These are phyloP conservation scores for Hoplostethus mediterraneus DNA, from an alignment of 2,797 vertebrate genomes.

Conservation along the genomic window DNA sequence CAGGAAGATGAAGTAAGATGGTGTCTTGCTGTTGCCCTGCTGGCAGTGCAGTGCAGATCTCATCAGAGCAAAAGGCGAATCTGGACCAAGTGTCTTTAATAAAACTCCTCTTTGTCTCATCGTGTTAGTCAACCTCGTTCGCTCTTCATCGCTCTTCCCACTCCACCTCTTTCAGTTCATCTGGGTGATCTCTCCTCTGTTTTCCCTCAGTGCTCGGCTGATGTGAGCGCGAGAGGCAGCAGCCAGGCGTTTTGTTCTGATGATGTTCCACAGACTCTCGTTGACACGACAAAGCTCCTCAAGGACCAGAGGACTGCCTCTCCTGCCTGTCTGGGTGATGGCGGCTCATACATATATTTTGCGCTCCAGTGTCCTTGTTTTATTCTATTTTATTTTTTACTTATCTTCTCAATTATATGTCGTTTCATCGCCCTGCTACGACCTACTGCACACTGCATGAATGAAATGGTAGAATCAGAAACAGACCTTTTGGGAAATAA, in stretches of 20 bases:
- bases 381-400: conserved; percentile 5
- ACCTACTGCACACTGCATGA: too few species aligned
- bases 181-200: conserved; percentile 5
- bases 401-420: background rate
- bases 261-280: conserved; percentile 30
- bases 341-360: background rate
- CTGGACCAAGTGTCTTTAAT: conserved; percentile 17
- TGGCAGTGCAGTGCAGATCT: conserved; percentile 40
- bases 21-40: conserved; percentile 47
- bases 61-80: conserved; percentile 25
- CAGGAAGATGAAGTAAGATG: conserved; percentile 50
- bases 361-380: background rate
- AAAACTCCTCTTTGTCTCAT: conserved; percentile 28
- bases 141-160: background rate
- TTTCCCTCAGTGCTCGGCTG: conserved; percentile 13
- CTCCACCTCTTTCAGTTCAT: conserved; percentile 19
- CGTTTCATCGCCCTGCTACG: background rate
- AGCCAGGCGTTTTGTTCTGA: conserved; percentile 31
- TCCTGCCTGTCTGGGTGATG: background rate
- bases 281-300: conserved; percentile 29
- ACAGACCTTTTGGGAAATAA: too few species aligned
- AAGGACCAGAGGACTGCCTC: conserved; percentile 6
- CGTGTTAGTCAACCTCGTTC: background rate
- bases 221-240: conserved; percentile 17
- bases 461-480: too few species aligned